A percentile compares a stretch with the other conserved stretches of the same genome.
Evolutionary conservation across 2,888 invertebrate genomes (phyloP).

Genomic region (Hofmannophila pseudospretella): DNA sequence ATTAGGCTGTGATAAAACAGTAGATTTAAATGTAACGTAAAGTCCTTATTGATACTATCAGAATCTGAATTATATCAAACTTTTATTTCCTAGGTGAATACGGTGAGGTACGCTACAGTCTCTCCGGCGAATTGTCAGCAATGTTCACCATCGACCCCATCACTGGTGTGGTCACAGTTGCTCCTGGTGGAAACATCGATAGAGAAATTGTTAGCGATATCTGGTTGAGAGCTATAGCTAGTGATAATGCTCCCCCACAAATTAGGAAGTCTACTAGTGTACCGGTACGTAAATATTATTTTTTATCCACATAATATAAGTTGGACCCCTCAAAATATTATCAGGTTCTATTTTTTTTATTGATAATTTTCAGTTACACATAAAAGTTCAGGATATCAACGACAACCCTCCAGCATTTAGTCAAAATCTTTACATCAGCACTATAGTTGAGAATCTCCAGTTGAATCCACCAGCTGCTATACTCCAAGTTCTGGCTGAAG

Average conservation of each 20-base stretch:
- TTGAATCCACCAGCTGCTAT: slow-evolving; percentile 89
- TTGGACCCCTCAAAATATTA: too few relatives aligned
- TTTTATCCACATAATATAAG: too few relatives aligned
- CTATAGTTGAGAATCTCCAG: slow-evolving; percentile 90
- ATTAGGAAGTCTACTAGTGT: slow-evolving; percentile 84
- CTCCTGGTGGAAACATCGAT: slow-evolving; percentile 84
- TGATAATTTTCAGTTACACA: slow-evolving; percentile 80
- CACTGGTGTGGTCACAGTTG: slow-evolving; percentile 87
- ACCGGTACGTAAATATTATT: slow-evolving; percentile 72
- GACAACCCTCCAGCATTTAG: slow-evolving; percentile 92
- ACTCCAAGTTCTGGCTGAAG: slow-evolving; percentile 88
- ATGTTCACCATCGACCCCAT: slow-evolving; percentile 85
- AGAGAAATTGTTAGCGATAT: slow-evolving; percentile 85
- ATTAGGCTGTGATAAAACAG: too few relatives aligned
- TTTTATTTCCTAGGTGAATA: too few relatives aligned
- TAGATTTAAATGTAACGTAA: too few relatives aligned
- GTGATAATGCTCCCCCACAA: slow-evolving; percentile 85
- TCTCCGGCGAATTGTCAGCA: slow-evolving; percentile 85
- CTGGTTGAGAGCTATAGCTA: slow-evolving; percentile 87
- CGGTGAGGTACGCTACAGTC: slow-evolving; percentile 86
- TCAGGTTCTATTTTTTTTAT: too few relatives aligned
- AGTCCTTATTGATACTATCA: too few relatives aligned
- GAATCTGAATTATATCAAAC: too few relatives aligned
- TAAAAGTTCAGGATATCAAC: slow-evolving; percentile 90
- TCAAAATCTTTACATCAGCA: slow-evolving; percentile 85